These are phyloP conservation scores for Ganaspis sp. DNA, from an alignment of 1,140 invertebrate species.

Conservation along the genomic window DNA sequence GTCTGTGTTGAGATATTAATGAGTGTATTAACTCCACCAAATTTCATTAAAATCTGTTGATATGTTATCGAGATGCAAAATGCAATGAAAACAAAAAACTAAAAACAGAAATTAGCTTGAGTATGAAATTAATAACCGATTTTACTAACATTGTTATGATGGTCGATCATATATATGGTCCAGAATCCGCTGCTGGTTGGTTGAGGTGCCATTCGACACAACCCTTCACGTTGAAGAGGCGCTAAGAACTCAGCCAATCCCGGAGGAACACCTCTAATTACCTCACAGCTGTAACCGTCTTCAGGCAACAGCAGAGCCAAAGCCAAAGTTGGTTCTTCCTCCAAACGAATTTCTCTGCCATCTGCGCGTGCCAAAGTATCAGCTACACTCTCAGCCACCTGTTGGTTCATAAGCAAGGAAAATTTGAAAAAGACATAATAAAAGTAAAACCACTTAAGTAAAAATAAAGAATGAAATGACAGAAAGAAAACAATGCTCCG, in stretches of 20 bases:
- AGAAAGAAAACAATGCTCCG: no score
- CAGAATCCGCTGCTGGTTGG: constrained; percentile 93
- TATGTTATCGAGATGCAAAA: no score
- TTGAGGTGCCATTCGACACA: constrained; percentile 93
- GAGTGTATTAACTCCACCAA: no score
- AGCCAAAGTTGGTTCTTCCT: constrained; percentile 92
- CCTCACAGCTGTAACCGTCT: constrained; percentile 98
- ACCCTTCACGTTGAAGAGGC: constrained; percentile 89
- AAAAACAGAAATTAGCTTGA: no score
- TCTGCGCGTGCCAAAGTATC: constrained; percentile 94
- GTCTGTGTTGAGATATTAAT: no score
- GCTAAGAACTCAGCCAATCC: constrained; percentile 94
- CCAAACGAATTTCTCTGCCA: constrained; percentile 87
- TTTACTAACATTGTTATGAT: constrained; percentile 76
- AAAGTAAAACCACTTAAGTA: no score
- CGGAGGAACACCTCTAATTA: constrained; percentile 93
- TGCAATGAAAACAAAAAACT: no score
- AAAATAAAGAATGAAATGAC: no score
- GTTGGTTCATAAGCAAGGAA: no score
- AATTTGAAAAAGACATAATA: no score
- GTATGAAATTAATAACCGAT: no score
- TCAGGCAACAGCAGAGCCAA: constrained; percentile 95
- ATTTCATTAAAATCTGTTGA: no score
- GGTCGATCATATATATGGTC: constrained; percentile 93
- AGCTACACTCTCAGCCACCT: constrained; percentile 94